Conservation (phyloP, 2,888 invertebrate genomes). For the Sussaba pulchella region DNA sequence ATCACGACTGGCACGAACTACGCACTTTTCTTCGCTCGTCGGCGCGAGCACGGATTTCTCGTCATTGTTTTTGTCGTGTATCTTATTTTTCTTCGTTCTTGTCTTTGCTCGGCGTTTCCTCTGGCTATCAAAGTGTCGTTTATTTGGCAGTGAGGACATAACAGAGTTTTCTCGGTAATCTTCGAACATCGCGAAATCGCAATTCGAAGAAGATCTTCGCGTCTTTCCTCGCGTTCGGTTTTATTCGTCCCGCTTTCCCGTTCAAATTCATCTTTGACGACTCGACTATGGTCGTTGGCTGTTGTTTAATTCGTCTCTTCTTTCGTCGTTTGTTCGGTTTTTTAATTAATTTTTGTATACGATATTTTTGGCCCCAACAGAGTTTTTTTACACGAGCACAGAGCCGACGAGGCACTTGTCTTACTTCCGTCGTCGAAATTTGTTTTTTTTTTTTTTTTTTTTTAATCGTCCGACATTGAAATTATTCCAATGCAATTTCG, state of each 20-base stretch:
- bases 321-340: no score
- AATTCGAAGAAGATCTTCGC: background rate
- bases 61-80: slow-evolving; percentile 23
- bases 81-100: slow-evolving; percentile 22
- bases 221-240: slow-evolving; percentile 1
- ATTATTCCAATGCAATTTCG: slow-evolving; percentile 68
- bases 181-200: slow-evolving; percentile 21
- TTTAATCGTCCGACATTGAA: slow-evolving; percentile 27
- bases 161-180: slow-evolving; percentile 69
- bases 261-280: slow-evolving; percentile 29
- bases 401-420: slow-evolving; percentile 72
- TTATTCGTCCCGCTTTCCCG: slow-evolving; percentile 8
- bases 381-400: slow-evolving; percentile 75
- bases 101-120: slow-evolving; percentile 51
- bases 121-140: slow-evolving; percentile 74
- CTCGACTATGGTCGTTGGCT: slow-evolving; percentile 53
- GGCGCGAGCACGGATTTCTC: background rate
- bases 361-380: slow-evolving; percentile 80
- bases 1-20: background rate
- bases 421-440: slow-evolving; percentile 22
- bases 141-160: slow-evolving; percentile 83
- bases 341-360: slow-evolving; percentile 73
- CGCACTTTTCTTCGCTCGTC: background rate
- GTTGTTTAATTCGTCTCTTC: slow-evolving; percentile 33
- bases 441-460: no score